Evolutionary conservation across 2,113 vertebrate genomes (phyloP).

Genomic region (Macrotus californicus): DNA sequence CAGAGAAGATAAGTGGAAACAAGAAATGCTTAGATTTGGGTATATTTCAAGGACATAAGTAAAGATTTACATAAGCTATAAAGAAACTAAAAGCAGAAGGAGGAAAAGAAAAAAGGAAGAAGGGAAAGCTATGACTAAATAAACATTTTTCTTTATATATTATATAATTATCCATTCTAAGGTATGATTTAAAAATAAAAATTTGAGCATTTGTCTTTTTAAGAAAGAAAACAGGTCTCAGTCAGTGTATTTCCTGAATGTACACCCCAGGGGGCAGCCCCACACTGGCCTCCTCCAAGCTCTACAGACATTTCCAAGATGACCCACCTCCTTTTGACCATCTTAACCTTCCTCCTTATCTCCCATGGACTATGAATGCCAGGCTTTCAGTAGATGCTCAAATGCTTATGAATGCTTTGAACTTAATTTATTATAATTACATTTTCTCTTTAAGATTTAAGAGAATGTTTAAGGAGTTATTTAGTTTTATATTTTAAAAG

Average conservation of each 20-base stretch:
- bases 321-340: not conserved
- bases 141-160: not conserved
- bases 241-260: not conserved
- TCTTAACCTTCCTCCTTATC: not conserved
- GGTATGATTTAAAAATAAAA: not conserved
- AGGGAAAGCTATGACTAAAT: not conserved
- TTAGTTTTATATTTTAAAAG: not conserved
- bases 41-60: not conserved
- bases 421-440: not conserved
- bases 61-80: not conserved
- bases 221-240: not conserved
- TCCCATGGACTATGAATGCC: not conserved
- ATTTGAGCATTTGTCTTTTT: not conserved
- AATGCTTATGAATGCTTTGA: not conserved
- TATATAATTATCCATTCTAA: not conserved
- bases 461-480: not conserved
- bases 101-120: not conserved
- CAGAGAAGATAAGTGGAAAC: not conserved
- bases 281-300: not conserved
- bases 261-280: not conserved
- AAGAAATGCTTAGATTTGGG: not conserved
- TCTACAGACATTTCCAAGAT: not conserved
- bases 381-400: not conserved
- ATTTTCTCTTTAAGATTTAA: constrained; percentile 1
- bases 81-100: not conserved